Percentiles rank a stretch among this genome's conserved stretches.
These are phyloP conservation scores for Marmota flaviventris DNA, from an alignment of 2,113 vertebrate genomes.

Conservation along the genomic window DNA sequence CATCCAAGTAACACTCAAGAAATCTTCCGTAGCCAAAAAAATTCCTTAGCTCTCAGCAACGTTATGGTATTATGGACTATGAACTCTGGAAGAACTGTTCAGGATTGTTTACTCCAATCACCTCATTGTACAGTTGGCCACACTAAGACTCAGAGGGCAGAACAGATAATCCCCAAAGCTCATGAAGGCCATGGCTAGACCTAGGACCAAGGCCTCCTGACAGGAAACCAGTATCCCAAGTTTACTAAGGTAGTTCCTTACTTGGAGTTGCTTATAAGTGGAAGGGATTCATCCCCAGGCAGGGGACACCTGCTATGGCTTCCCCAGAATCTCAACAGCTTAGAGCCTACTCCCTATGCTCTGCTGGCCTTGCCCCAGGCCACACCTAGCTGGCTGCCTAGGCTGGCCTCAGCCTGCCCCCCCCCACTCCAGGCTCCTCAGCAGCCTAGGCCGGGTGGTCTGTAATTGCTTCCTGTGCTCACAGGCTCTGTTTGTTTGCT, in stretches of 20 bases:
- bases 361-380: slow-evolving; percentile 59
- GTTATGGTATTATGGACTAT: neutral
- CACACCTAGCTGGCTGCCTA: slow-evolving; percentile 79
- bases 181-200: neutral
- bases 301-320: neutral
- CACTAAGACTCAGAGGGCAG: neutral
- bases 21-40: neutral
- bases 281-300: neutral
- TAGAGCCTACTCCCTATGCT: neutral
- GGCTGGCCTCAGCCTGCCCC: slow-evolving; percentile 65
- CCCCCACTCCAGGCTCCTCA: slow-evolving; percentile 75
- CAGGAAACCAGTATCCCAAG: neutral
- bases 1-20: neutral
- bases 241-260: neutral
- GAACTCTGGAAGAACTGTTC: neutral
- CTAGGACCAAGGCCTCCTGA: neutral
- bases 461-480: slow-evolving; percentile 90
- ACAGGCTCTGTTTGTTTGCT: slow-evolving; percentile 87
- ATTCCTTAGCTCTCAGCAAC: slow-evolving; percentile 6
- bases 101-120: slow-evolving; percentile 20
- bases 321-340: neutral
- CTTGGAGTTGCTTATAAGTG: slow-evolving; percentile 30
- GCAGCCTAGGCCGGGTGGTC: slow-evolving; percentile 88
- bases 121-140: slow-evolving; percentile 12
- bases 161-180: neutral